phyloP scores from a whole-genome alignment of 2,797 vertebrate genomes.

The Hybognathus amarus region DNA sequence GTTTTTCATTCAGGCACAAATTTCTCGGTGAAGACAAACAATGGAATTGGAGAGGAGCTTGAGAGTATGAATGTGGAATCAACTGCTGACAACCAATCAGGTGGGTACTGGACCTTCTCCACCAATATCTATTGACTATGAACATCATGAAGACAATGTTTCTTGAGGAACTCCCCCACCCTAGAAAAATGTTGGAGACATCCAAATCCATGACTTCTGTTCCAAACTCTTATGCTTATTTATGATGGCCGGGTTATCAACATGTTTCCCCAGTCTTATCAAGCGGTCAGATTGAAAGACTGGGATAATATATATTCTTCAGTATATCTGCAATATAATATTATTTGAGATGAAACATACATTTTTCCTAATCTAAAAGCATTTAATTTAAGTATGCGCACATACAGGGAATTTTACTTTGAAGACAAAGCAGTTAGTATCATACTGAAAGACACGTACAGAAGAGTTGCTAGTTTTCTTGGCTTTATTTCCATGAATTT shows the following conservation, averaged over 20 bases:
- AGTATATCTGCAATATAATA: not conserved
- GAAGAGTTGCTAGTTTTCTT: not conserved
- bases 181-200: conserved; percentile 78
- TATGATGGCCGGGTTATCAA: conserved; percentile 52
- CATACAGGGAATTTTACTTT: not conserved
- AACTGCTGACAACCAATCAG: conserved; percentile 81
- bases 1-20: conserved; percentile 54
- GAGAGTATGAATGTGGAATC: conserved; percentile 87
- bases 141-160: conserved; percentile 80
- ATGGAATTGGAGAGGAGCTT: conserved; percentile 75
- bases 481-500: not conserved
- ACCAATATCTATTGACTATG: conserved; percentile 77
- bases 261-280: not conserved
- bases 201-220: conserved; percentile 82
- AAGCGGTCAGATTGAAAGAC: not conserved
- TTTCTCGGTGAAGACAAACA: conserved; percentile 66
- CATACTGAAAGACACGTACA: not conserved
- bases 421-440: not conserved
- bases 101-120: conserved; percentile 85
- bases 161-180: conserved; percentile 76
- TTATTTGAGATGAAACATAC: not conserved
- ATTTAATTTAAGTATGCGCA: not conserved
- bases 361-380: not conserved
- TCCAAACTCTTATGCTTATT: conserved; percentile 85
- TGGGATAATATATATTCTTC: not conserved